Base-by-base conservation (phyloP, 2,113 vertebrate species). In the Podarcis raffonei region DNA sequence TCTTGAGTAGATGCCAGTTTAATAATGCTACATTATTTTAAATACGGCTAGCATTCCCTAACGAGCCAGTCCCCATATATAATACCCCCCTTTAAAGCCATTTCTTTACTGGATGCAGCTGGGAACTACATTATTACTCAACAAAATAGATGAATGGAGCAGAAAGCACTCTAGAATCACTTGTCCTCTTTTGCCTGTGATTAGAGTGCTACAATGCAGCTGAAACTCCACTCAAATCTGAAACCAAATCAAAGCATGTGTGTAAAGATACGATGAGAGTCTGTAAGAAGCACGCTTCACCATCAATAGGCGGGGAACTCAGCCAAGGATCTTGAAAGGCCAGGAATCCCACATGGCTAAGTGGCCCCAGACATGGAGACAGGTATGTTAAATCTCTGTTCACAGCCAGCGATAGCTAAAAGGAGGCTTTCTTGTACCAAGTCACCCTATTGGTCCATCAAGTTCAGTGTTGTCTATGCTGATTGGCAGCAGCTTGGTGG, bases 11-110 rank as follows among this genome's bases (percentile, higher is more conserved):
- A 87, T 83, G 72, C 42, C 85, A 88, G 22, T 90, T 93, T 82
- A 92, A 93, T 94, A 93, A 92, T 72, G 20, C 2, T 66, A 74
- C 7, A 23, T 83, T 88, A 90, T 92, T 94, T 89, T 25, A 81
- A 93, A 91, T 81, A 76, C 32, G 79, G 86, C 92, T 89, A 83
- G 39, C 2, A 87, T 48, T 91, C 84, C 89, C 72, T 87, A 79
- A 93, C 93, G 75, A 85, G 72, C 8, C 0, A 9, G 18, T 2
- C 0, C 0, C 15, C 79, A 48, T 77, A 91, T 88, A 83, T 89
- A 79, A 77, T 27, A 4, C 2, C 86, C 71, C 59, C 2, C 89
- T 90, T 90, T 18, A 84, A 89, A 86, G 57, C 0, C 6, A 71
- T 57, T 90, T 93, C 6, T 92, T 89, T 92, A 48, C 42, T 84